Percentiles rank a stretch among this genome's conserved stretches.
Conservation (phyloP, 2,113 vertebrate species). For the Motacilla alba region DNA sequence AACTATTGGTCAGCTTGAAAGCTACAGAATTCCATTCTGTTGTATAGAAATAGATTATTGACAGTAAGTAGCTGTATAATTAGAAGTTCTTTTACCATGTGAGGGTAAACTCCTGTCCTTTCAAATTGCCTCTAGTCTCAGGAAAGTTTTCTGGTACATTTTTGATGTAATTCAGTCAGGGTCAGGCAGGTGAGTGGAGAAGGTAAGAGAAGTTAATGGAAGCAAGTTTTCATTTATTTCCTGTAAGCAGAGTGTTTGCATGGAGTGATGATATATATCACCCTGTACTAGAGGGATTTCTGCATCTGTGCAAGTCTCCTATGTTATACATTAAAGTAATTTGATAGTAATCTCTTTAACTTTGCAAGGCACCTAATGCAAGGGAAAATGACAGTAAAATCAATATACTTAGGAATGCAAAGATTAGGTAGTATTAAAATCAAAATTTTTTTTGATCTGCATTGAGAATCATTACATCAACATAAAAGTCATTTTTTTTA, state of each 20-base stretch:
- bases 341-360: neutral
- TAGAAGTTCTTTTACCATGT: conserved; percentile 6
- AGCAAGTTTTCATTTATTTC: neutral
- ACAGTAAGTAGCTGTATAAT: conserved; percentile 16
- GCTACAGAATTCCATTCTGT: conserved; percentile 12
- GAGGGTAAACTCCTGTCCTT: neutral
- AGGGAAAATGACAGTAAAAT: neutral
- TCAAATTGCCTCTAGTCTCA: neutral
- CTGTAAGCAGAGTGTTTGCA: neutral
- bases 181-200: neutral
- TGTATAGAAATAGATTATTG: conserved; percentile 46
- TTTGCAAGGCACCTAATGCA: neutral
- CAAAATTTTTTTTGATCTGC: neutral
- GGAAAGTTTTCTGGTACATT: neutral
- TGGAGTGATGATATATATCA: neutral
- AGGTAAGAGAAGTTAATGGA: neutral
- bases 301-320: neutral
- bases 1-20: conserved; percentile 51
- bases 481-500: neutral
- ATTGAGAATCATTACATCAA: neutral
- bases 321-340: neutral
- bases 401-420: neutral
- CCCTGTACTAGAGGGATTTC: neutral
- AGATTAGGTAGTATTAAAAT: neutral
- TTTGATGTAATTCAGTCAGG: neutral